These are phyloP conservation scores for Rhaphigaster nebulosa DNA, from an alignment of 2,888 invertebrate genomes.

Conservation along the genomic window DNA sequence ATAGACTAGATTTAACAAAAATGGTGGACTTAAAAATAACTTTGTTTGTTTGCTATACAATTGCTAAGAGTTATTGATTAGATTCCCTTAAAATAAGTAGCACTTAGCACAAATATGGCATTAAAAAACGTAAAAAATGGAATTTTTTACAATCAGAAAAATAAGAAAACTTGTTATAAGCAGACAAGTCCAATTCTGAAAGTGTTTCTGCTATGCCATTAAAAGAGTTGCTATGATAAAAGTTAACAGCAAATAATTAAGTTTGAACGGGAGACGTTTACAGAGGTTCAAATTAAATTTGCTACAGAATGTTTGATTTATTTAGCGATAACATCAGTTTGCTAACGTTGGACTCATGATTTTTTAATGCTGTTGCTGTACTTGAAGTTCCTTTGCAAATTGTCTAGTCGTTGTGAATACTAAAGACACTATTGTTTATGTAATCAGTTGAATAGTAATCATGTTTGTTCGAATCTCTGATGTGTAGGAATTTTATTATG, in stretches of 20 bases:
- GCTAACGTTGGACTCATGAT: not conserved
- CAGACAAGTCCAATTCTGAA: not conserved
- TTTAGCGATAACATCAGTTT: not conserved
- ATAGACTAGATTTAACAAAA: too few relatives aligned
- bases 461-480: not conserved
- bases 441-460: not conserved
- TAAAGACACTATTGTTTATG: not conserved
- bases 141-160: too few relatives aligned
- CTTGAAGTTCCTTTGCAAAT: slow-evolving; percentile 11
- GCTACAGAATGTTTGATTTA: not conserved
- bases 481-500: not conserved
- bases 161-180: too few relatives aligned
- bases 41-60: too few relatives aligned
- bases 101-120: too few relatives aligned
- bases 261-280: not conserved
- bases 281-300: not conserved
- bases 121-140: too few relatives aligned
- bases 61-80: too few relatives aligned
- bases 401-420: not conserved
- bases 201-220: not conserved
- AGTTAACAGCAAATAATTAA: not conserved
- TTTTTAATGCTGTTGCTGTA: not conserved
- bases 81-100: too few relatives aligned
- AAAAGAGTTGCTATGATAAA: not conserved
- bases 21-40: too few relatives aligned